Base-by-base conservation (phyloP, 2,888 invertebrate genomes). In the Yponomeuta cagnagella region DNA sequence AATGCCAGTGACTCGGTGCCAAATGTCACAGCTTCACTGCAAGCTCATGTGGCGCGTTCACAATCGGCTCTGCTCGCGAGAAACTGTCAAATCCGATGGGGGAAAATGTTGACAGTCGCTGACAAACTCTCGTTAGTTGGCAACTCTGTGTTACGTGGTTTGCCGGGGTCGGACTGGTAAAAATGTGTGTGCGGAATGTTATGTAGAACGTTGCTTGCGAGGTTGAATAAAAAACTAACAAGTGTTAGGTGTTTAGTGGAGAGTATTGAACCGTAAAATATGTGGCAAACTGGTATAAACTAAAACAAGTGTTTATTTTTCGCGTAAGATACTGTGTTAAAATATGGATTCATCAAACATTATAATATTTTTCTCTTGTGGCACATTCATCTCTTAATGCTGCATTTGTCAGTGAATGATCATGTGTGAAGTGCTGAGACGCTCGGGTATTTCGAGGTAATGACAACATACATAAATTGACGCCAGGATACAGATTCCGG, bases 1-100 rank as follows among this genome's bases (percentile, higher is more conserved):
- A 65, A 65, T 65, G 65, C 31, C 65, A 65, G 65, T 65, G 30
- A 33, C 65, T 30, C 31, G 9, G 65, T 10, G 65, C 65, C 65
- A 65, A 65, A 65, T 31, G 65, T 12, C 65, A 33, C 12, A 65
- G 33, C 30, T 33, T 12, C 65, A 31, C 31, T 65, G 52, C 52
- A 58, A 15, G 12, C 15, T 12, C 52, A 12, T 58, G 15, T 15
- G 12, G 15, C 15, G 52, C 15, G 15, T 15, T 58, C 8, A 8
- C 43, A 43, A 6, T 43, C 43, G 43, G 43, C 43, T 43, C 5
- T 8, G 43, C 43, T 43, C 43, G 33, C 33, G 33, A 33, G 5
- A 33, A 33, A 33, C 33, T 33, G 33, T 33, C 33, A 33, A 43
- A 43, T 43, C 9, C 6, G 43, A 43, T 43, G 8, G 1, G 43